Evolutionary conservation across 2,888 invertebrate genomes (phyloP).

Genomic region (Myopa testacea): DNA sequence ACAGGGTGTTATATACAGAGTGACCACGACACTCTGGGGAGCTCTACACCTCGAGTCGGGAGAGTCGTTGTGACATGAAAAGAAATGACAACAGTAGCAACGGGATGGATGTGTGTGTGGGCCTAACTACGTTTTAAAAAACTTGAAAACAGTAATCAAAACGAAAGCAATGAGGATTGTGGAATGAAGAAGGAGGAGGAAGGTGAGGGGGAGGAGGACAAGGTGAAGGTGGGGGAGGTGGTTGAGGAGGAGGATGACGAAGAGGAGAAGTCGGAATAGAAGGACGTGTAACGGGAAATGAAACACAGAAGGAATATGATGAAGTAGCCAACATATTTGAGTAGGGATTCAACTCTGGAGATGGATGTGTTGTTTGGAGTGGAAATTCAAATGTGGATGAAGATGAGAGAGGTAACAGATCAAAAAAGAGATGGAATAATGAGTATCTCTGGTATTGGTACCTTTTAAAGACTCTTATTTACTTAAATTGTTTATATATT

Average conservation of each 20-base stretch:
- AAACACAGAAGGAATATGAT: not conserved
- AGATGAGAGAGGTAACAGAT: not conserved
- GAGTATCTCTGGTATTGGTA: too few relatives aligned
- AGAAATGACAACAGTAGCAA: conserved; percentile 44
- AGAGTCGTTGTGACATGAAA: conserved; percentile 64
- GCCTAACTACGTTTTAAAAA: conserved; percentile 70
- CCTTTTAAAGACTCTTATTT: too few relatives aligned
- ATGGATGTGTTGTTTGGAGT: too few relatives aligned
- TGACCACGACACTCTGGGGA: conserved; percentile 69
- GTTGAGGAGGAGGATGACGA: conserved; percentile 26
- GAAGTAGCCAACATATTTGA: not conserved
- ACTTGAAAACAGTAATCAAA: conserved; percentile 67
- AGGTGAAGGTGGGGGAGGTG: conserved; percentile 29
- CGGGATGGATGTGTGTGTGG: conserved; percentile 52
- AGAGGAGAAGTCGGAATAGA: not conserved
- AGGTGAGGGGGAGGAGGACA: conserved; percentile 34
- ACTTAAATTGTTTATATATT: too few relatives aligned
- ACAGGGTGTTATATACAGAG: conserved; percentile 68
- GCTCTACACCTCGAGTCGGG: conserved; percentile 68
- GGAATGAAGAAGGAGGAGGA: conserved; percentile 39
- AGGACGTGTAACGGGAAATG: not conserved
- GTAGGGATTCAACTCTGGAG: too few relatives aligned
- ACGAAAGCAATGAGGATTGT: conserved; percentile 52
- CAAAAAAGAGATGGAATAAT: not conserved
- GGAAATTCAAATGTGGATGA: not conserved